Evolutionary conservation across 2,797 vertebrate species (phyloP).

Genomic region (Loriculus beryllinus): DNA sequence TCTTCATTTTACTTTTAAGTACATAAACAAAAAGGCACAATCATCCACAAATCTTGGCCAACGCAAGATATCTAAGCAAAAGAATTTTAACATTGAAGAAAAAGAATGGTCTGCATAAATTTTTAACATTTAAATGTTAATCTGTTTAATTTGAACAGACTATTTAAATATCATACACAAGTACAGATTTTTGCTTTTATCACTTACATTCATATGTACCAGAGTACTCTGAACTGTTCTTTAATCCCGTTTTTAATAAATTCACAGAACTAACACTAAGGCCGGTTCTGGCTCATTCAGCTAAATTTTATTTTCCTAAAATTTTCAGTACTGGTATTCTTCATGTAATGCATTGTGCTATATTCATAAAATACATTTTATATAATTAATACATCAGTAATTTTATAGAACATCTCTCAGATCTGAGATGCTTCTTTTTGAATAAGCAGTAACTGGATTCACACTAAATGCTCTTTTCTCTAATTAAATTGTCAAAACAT

Average conservation of each 20-base stretch:
- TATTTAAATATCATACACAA: neutral
- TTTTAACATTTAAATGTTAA: neutral
- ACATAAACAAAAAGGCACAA: neutral
- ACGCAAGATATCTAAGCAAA: neutral
- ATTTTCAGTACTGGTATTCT: neutral
- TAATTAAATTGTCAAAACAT: neutral
- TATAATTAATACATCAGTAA: neutral
- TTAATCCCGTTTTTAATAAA: neutral
- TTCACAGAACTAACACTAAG: neutral
- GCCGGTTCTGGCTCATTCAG: neutral
- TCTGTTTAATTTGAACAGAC: neutral
- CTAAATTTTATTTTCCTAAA: neutral
- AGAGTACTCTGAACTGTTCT: neutral
- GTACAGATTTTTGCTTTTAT: neutral
- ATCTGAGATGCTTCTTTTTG: neutral
- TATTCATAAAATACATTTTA: neutral
- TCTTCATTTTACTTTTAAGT: neutral
- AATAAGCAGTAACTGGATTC: neutral
- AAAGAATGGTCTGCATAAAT: neutral
- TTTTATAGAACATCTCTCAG: neutral
- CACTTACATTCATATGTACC: neutral
- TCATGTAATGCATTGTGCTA: neutral
- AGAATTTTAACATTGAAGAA: neutral
- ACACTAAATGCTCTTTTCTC: neutral
- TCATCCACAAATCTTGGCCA: neutral